Evolutionary conservation across 1,140 invertebrate species (phyloP).

Genomic region (Meloidogyne floridensis): DNA sequence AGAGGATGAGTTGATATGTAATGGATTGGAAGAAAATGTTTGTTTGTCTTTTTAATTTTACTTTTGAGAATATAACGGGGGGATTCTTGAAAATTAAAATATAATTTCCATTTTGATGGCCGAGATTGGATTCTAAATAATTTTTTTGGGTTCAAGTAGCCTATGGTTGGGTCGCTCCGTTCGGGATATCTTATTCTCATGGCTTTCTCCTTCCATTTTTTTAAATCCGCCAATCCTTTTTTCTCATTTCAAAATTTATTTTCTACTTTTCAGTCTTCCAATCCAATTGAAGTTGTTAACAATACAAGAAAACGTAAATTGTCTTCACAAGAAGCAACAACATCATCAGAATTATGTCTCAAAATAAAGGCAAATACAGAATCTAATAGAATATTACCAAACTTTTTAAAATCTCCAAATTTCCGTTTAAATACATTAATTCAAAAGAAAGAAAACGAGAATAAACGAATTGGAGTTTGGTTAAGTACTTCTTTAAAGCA

Average conservation of each 20-base stretch:
- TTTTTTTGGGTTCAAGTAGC: not conserved
- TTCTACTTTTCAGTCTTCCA: not conserved
- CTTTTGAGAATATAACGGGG: not conserved
- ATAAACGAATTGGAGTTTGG: slow-evolving; percentile 26
- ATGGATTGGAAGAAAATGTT: not conserved
- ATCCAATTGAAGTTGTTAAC: slow-evolving; percentile 3
- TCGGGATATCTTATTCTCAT: too few relatives aligned
- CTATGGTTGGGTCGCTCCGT: not conserved
- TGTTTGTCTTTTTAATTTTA: slow-evolving; percentile 10
- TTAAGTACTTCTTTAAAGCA: not conserved
- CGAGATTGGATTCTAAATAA: not conserved
- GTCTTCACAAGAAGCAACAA: not conserved
- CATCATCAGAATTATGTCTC: not conserved
- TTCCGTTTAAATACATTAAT: not conserved
- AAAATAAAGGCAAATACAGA: not conserved
- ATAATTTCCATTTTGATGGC: too few relatives aligned
- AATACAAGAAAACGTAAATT: slow-evolving; percentile 23
- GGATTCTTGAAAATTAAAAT: too few relatives aligned
- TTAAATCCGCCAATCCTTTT: not conserved
- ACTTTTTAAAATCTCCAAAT: not conserved
- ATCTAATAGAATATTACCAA: not conserved
- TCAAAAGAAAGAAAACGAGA: slow-evolving; percentile 10
- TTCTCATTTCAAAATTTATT: not conserved
- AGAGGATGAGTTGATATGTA: not conserved
- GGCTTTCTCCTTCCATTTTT: too few relatives aligned